These are phyloP conservation scores for Lophius piscatorius DNA, from an alignment of 2,113 vertebrate genomes.

Conservation along the genomic window DNA sequence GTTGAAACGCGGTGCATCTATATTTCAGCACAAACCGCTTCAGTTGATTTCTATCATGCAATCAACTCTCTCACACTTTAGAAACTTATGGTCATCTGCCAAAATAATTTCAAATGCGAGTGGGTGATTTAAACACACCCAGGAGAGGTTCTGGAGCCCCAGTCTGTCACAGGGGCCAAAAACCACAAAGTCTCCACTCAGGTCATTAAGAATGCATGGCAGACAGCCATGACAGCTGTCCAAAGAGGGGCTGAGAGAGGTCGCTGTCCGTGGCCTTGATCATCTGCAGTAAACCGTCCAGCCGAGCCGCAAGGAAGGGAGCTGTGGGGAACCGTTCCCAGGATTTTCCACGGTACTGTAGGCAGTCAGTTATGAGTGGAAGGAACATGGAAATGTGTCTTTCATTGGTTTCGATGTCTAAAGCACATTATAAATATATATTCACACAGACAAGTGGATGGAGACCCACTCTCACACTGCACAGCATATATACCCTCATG, in stretches of 20 bases:
- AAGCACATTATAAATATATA: constrained; percentile 40
- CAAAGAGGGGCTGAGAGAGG: constrained; percentile 54
- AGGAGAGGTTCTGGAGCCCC: constrained; percentile 43
- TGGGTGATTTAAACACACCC: constrained; percentile 45
- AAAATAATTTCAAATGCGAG: constrained; percentile 52
- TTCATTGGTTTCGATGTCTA: constrained; percentile 36
- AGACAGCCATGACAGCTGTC: constrained; percentile 62
- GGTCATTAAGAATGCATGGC: constrained; percentile 48
- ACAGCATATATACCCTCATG: constrained; percentile 45
- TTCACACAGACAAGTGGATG: constrained; percentile 37
- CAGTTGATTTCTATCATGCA: constrained; percentile 34
- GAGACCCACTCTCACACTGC: constrained; percentile 21
- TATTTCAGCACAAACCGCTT: constrained; percentile 11
- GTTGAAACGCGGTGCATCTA: constrained; percentile 23
- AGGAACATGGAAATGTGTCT: constrained; percentile 48
- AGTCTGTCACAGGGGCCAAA: constrained; percentile 50
- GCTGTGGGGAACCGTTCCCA: constrained; percentile 31
- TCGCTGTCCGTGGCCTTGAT: constrained; percentile 45
- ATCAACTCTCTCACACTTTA: constrained; percentile 37
- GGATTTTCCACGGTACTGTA: constrained; percentile 33
- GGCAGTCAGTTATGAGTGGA: constrained; percentile 23
- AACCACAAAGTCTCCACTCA: constrained; percentile 57
- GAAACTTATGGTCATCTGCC: constrained; percentile 15
- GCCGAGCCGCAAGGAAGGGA: constrained; percentile 23
- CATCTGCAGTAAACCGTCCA: constrained; percentile 38